Percentiles rank a stretch among this genome's conserved stretches.
Evolutionary conservation across 2,888 invertebrate genomes (phyloP).

Genomic region (Criorhina ranunculi): DNA sequence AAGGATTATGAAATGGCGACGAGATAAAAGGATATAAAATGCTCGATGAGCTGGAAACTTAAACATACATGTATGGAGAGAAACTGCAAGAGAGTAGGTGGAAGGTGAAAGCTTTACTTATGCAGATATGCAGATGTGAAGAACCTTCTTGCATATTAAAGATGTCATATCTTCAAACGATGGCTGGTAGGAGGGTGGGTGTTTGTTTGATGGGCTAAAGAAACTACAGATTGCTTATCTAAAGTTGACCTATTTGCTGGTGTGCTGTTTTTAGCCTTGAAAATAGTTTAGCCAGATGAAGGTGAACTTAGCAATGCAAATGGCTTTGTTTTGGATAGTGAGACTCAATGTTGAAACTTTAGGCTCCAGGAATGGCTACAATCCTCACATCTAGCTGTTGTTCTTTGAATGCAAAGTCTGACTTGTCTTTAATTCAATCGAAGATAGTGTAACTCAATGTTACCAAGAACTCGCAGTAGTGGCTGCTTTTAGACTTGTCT

Average conservation of each 20-base stretch:
- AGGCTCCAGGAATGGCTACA: too few species aligned
- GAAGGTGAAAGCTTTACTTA: constrained; percentile 11
- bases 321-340: too few species aligned
- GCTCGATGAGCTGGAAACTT: constrained; percentile 64
- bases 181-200: background rate
- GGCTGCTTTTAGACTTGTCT: too few species aligned
- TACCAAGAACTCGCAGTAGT: too few species aligned
- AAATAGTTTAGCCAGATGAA: background rate
- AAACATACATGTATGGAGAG: background rate
- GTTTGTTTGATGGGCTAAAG: constrained; percentile 1
- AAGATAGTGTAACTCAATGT: too few species aligned
- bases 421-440: too few species aligned
- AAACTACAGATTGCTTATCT: constrained; percentile 42
- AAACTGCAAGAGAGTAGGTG: background rate
- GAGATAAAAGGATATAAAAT: constrained; percentile 67
- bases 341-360: too few species aligned
- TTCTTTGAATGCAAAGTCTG: too few species aligned
- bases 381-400: too few species aligned
- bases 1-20: constrained; percentile 27
- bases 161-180: constrained; percentile 46
- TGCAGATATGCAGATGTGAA: constrained; percentile 51
- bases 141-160: constrained; percentile 55
- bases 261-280: constrained; percentile 20
- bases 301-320: background rate
- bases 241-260: constrained; percentile 48